Evolutionary conservation across 2,888 invertebrate species (phyloP), one percentile per base, ranked within the genome.

Genomic region (Leptinotarsa rubiginosa): DNA sequence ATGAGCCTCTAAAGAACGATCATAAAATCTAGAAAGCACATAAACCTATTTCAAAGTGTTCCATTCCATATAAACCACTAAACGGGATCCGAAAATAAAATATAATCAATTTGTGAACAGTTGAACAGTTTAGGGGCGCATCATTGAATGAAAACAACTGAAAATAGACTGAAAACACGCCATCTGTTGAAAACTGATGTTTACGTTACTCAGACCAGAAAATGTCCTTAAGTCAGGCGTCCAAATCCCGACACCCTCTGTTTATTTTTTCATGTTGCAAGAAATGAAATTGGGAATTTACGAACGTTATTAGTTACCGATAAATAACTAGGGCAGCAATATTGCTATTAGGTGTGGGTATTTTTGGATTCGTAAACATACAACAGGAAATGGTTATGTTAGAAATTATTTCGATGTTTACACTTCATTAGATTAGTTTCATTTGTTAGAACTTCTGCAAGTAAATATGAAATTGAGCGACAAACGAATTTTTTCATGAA

Each of bases 201-300:
- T 62, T 62, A 62, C 31, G 62, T 62, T 62, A 41, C 59, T 59
- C 20, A n/a, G 31, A 62, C 41, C 62, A 16, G 31, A 62, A 62
- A 62, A 62, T 62, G 25, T n/a, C 62, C 62, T 62, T 65, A 52
- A 65, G 49, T 47, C 47, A 49, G 41, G 41, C 41, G 41, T 41
- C 41, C 41, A 7, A 10, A 41, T 41, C 10, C 41, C 10, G 41
- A 41, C 10, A 41, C 59, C 25, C 41, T 66, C 65, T 64, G 73
- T 73, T 73, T 73, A 65, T 73, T 73, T 73, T 68, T 16, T 15
- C 54, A 18, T 64, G 49, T n/a, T 47, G 70, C 65, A 65, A 70
- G 70, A 41, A 70, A 70, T 65, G n/a, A 59, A 59, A 41, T 31
- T 64, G 22, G 18, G 68, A 68, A 72, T 68, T 68, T n/a, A 62